Base-by-base conservation (phyloP, 2,888 invertebrate species). In the Frankliniella intonsa region DNA sequence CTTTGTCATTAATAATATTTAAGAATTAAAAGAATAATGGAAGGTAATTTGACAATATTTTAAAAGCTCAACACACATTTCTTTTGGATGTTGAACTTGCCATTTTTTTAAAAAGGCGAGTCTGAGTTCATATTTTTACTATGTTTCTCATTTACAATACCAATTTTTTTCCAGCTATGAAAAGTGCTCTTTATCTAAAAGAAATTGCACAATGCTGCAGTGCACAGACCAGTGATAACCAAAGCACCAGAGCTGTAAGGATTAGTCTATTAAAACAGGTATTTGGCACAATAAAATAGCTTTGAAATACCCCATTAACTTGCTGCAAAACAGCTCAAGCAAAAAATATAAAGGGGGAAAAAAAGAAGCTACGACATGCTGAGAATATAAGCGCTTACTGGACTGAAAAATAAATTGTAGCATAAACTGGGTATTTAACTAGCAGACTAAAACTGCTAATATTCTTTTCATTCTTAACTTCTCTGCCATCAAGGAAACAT, bases 361-460 rank as follows among this genome's bases (percentile, higher is more conserved):
- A 17, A 38, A 38, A 38, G 38, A 38, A 38, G 38, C 38, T 38
- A 38, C 2, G 38, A 38, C 38, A 38, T 38, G 38, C 14, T 25
- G 69, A 22, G 25, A 76, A 76, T 25, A 76, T 76, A 25, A 76
- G 69, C 69, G 12, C 69, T 76, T 25, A 76, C 69, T 25, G 69
- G 69, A 76, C 69, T 76, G 25, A 76, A 76, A 38, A 38, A 38
- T 38, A 38, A 38, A 22, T 25, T 3, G 22, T 62, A 17, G 0
- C 62, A 38, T 38, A 3, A 38, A 38, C 38, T 38, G 38, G 38
- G 38, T 38, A 38, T 38, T 38, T 38, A n/a, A 1, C 62, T 62
- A 1, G 62, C 0, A 62, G 19, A 62, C 62, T 62, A 62, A 62
- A 14, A 62, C 17, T 62, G 17, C 62, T 19, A 62, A 17, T 55